These are phyloP conservation scores for Zosterops borbonicus DNA, from an alignment of 2,113 vertebrate species.

Conservation along the genomic window DNA sequence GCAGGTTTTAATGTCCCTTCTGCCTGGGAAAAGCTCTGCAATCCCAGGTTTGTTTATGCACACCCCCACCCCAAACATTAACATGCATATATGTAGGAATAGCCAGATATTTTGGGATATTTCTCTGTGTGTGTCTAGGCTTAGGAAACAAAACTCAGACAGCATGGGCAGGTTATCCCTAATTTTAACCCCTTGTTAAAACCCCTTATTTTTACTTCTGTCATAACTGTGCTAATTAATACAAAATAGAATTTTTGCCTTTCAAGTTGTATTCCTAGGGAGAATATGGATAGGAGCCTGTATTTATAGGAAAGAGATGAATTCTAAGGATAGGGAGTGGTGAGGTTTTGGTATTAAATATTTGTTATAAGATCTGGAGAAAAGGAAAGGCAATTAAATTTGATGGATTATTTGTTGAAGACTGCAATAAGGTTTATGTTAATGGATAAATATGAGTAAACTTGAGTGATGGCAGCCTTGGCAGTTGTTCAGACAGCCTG, in stretches of 20 bases:
- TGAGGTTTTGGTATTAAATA: background rate
- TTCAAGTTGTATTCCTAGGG: background rate
- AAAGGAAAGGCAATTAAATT: background rate
- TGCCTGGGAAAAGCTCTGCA: background rate
- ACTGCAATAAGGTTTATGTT: background rate
- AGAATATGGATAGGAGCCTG: background rate
- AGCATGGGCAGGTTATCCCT: background rate
- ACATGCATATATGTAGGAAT: accelerated
- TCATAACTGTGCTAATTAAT: background rate
- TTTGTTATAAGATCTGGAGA: background rate
- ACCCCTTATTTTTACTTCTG: background rate
- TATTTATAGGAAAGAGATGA: background rate
- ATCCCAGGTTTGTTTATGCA: background rate
- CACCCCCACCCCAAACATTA: background rate
- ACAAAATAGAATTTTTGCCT: background rate
- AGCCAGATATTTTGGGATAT: too few species aligned
- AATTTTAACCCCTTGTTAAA: background rate
- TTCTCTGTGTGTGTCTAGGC: background rate
- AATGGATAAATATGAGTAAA: background rate
- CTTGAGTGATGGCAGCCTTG: background rate
- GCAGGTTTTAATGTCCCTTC: background rate
- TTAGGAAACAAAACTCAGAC: background rate
- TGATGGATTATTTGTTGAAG: background rate
- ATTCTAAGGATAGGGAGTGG: background rate
- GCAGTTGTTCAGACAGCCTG: background rate